Percentiles rank a stretch among this genome's conserved stretches.
phyloP scores from a whole-genome alignment of 2,113 vertebrate genomes.

The Calonectris borealis region DNA sequence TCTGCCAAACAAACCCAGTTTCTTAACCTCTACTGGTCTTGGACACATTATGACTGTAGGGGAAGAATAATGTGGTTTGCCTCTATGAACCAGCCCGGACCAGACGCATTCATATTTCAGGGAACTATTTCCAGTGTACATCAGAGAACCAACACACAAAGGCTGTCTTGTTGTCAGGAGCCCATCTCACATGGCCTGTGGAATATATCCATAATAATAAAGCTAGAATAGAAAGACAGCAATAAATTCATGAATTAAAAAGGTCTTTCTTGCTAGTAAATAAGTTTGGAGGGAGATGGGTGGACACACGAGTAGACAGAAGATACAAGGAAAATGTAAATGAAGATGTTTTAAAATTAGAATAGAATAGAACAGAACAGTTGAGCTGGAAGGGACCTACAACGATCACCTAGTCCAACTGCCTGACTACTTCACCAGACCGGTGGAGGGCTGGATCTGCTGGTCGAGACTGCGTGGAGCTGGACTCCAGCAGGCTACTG shows the following conservation, averaged over 20 bases:
- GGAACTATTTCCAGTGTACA: background rate
- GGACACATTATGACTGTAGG: background rate
- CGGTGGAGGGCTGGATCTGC: background rate
- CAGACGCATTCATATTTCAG: background rate
- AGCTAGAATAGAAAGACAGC: background rate
- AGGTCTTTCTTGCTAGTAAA: background rate
- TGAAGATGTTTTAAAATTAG: background rate
- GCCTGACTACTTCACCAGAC: background rate
- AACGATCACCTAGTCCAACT: background rate
- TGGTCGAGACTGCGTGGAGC: fast-evolving
- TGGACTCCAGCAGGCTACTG: background rate
- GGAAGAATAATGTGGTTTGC: background rate
- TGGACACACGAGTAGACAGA: background rate
- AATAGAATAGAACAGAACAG: background rate
- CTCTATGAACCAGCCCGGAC: background rate
- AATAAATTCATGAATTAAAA: background rate
- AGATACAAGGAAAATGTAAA: background rate
- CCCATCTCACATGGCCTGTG: background rate
- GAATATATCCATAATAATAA: background rate
- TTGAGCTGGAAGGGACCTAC: background rate
- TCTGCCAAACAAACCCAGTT: slow-evolving; percentile 35
- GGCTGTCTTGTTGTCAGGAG: background rate
- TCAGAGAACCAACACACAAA: background rate
- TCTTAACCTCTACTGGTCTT: slow-evolving; percentile 30
- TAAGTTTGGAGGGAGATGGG: background rate